A percentile compares a stretch with the other conserved stretches of the same genome.
These are phyloP conservation scores for Cygnus buccinator DNA, from an alignment of 2,113 vertebrate genomes.

Conservation along the genomic window DNA sequence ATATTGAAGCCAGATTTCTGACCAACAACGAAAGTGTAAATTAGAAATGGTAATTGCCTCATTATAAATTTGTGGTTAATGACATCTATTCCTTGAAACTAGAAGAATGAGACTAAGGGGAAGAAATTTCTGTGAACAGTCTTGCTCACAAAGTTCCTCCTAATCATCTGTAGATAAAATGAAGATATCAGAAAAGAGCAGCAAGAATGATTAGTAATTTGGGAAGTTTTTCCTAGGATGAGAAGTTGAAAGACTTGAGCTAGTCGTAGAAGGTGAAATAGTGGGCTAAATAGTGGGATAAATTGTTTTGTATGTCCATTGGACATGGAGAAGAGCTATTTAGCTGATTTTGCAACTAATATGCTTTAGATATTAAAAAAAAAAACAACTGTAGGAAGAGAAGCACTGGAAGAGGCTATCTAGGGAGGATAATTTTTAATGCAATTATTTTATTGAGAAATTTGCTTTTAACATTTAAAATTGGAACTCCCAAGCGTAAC, in stretches of 20 bases:
- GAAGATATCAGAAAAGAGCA: not conserved
- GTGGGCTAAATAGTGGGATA: not conserved
- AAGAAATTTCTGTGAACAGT: not conserved
- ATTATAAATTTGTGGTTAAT: not conserved
- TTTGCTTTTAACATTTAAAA: not conserved
- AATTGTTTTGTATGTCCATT: not conserved
- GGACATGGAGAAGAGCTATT: not conserved
- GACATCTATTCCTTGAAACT: not conserved
- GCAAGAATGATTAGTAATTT: not conserved
- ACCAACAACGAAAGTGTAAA: not conserved
- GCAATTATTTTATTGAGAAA: constrained; percentile 13
- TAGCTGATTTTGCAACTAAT: not conserved
- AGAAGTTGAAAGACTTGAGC: not conserved
- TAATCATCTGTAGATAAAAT: not conserved
- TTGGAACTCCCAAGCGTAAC: not conserved
- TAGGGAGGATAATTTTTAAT: constrained; percentile 8
- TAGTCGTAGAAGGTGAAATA: not conserved
- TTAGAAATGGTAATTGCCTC: not conserved
- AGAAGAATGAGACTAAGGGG: not conserved
- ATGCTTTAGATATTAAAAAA: not conserved
- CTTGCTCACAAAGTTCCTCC: not conserved
- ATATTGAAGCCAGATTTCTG: not conserved
- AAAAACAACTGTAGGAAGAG: not conserved
- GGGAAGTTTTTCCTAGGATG: not conserved
- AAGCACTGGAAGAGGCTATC: not conserved